These are phyloP conservation scores for Neotoxoptera formosana DNA, from an alignment of 1,140 invertebrate genomes.

Conservation along the genomic window DNA sequence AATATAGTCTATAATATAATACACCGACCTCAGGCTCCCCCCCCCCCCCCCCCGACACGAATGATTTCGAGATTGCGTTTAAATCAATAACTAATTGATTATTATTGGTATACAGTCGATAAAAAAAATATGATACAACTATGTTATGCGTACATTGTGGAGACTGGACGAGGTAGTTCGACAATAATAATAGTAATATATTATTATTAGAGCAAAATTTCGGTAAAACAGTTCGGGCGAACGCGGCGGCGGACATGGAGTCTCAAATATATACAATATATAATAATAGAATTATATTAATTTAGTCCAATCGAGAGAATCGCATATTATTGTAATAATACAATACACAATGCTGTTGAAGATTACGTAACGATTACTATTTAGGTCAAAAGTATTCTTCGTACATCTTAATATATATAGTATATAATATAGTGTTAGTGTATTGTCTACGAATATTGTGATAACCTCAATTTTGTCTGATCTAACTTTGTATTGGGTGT, in stretches of 20 bases:
- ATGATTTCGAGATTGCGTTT: too few species aligned
- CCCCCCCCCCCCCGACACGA: too few species aligned
- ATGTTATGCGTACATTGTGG: too few species aligned
- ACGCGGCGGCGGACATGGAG: too few species aligned
- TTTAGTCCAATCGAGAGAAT: background rate
- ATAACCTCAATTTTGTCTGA: background rate
- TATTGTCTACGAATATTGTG: background rate
- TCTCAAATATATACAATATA: background rate
- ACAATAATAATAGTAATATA: background rate
- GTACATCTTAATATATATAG: background rate
- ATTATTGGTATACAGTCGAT: background rate
- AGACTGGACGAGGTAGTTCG: background rate
- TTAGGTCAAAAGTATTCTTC: background rate
- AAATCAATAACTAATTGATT: background rate
- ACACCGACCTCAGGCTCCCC: too few species aligned
- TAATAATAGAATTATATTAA: too few species aligned
- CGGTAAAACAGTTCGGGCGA: too few species aligned
- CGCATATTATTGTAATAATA: too few species aligned
- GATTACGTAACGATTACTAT: background rate
- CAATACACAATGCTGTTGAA: background rate
- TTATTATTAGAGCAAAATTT: too few species aligned
- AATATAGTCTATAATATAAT: too few species aligned
- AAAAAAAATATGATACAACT: background rate
- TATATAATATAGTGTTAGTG: background rate
- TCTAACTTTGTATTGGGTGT: background rate